Evolutionary conservation across 1,140 invertebrate genomes (phyloP).

Genomic region (Chrysomallon squamiferum): DNA sequence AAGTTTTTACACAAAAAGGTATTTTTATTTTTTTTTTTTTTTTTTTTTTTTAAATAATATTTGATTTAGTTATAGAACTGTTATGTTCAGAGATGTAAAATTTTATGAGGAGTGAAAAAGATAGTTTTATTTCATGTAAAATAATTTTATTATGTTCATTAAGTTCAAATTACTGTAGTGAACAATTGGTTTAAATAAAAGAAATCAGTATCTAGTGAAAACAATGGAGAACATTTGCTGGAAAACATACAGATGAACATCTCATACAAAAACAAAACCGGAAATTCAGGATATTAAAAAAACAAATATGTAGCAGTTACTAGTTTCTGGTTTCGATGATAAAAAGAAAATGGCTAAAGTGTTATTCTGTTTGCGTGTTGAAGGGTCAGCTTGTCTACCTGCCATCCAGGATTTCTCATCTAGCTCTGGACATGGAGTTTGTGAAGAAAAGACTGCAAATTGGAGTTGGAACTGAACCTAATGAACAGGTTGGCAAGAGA

Average conservation of each 20-base stretch:
- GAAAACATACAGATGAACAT: neutral
- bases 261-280: neutral
- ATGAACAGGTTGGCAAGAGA: neutral
- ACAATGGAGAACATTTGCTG: neutral
- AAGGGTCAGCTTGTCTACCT: constrained; percentile 16
- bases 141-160: too few species aligned
- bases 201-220: too few species aligned
- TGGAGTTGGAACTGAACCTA: neutral
- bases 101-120: too few species aligned
- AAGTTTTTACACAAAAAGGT: constrained; percentile 20
- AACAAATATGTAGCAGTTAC: neutral
- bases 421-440: constrained; percentile 23
- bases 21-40: too few species aligned
- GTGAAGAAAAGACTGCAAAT: constrained; percentile 1
- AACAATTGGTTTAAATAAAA: too few species aligned
- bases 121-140: too few species aligned
- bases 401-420: constrained; percentile 12
- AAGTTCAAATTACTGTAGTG: too few species aligned
- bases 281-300: neutral
- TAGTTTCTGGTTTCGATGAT: neutral
- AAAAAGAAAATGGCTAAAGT: neutral
- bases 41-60: too few species aligned
- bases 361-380: neutral
- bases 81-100: too few species aligned
- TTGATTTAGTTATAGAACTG: too few species aligned